Base-by-base conservation (phyloP, 2,888 invertebrate species). In the Tetheella fluctuosa region DNA sequence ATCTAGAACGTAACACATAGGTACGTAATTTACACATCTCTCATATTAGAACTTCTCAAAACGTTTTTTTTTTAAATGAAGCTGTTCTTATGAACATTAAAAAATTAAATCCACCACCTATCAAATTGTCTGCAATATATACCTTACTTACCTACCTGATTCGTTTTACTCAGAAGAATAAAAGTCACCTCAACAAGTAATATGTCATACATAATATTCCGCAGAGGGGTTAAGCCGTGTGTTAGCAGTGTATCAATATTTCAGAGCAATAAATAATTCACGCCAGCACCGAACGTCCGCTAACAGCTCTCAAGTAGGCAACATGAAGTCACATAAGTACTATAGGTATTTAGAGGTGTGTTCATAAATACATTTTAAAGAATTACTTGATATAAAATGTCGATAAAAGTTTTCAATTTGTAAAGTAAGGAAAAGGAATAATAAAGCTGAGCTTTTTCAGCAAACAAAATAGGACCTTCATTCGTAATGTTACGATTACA, bases 191-290 rank as follows among this genome's bases (percentile, higher is more conserved):
- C 42, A 20, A 48, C 8, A 20, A 20, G 17, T n/a, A 48, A 48
- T 48, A 20, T 48, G 20, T 48, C 48, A 48, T 17, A 17, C 30
- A 34, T 57, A 56, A 48, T 52, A 28, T 59, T 62, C 60, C 62
- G 64, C 64, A 52, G n/a, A 13, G 30, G 34, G 58, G 55, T 58
- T 57, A 52, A 59, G 57, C 56, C 59, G 39, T n/a, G n/a, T 23
- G 23, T 30, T 62, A 58, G 63, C 61, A 64, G 69, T 67, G 64
- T 68, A 67, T 68, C 79, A 79, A 71, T 76, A 79, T 84, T 81
- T 79, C 70, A 72, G 62, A 68, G 64, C 57, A 65, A 72, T 83
- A 74, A 82, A 85, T 85, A 80, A 84, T 84, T 83, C 76, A 78
- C 63, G 59, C 20, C 20, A 48, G 48, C 17, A 10, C 48, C 61